phyloP scores from a whole-genome alignment of 2,113 vertebrate species.

The Melierax canorus region DNA sequence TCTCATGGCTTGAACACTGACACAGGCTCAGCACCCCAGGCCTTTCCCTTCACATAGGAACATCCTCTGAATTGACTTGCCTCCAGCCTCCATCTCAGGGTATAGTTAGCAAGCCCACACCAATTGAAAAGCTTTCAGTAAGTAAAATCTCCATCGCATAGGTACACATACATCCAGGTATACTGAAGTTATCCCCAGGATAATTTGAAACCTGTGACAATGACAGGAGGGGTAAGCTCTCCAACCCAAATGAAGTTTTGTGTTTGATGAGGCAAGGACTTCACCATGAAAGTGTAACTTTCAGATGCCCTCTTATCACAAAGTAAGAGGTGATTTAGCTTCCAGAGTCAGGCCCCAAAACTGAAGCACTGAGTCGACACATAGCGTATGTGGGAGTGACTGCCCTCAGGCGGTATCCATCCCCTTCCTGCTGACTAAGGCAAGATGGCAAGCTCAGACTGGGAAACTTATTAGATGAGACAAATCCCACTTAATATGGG shows the following conservation, averaged over 20 bases:
- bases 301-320: not conserved
- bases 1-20: not conserved
- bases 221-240: not conserved
- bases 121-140: not conserved
- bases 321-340: not conserved
- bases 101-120: not conserved
- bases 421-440: not conserved
- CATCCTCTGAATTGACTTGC: not conserved
- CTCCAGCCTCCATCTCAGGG: not conserved
- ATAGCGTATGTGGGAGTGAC: not conserved
- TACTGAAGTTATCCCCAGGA: not conserved
- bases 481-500: not conserved
- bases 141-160: not conserved
- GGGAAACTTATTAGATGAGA: not conserved
- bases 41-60: not conserved
- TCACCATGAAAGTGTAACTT: not conserved
- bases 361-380: not conserved
- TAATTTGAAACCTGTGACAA: not conserved
- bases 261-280: not conserved
- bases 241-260: not conserved
- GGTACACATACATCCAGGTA: not conserved
- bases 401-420: not conserved
- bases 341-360: not conserved
- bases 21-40: not conserved
- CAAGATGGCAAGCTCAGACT: not conserved